phyloP scores from a whole-genome alignment of 2,888 invertebrate species.

The Torymus auratus region DNA sequence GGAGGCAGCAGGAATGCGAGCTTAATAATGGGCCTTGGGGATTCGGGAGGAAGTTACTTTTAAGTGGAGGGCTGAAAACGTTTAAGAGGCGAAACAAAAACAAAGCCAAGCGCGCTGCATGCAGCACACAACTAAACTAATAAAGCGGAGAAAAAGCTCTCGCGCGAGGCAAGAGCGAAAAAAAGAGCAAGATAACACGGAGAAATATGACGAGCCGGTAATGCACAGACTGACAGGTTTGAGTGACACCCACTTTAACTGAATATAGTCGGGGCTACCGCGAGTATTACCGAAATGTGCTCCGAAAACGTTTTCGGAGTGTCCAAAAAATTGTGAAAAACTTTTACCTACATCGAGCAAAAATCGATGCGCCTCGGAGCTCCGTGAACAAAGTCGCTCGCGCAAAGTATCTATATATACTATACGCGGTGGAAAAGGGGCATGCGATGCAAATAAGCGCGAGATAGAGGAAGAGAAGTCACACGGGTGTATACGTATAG shows the following conservation, averaged over 20 bases:
- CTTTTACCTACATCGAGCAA: too few species aligned
- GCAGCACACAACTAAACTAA: not conserved
- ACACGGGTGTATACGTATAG: not conserved
- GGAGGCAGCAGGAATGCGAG: too few species aligned
- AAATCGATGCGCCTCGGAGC: too few species aligned
- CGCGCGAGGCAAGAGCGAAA: too few species aligned
- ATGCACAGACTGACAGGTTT: slow-evolving; percentile 8
- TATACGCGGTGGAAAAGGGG: too few species aligned
- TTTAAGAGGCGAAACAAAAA: not conserved
- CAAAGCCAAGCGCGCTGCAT: too few species aligned
- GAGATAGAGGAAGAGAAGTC: not conserved
- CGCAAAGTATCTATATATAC: slow-evolving; percentile 13
- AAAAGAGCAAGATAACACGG: too few species aligned
- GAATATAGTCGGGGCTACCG: not conserved
- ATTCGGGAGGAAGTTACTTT: not conserved
- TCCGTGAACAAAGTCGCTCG: not conserved
- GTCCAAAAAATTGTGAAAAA: not conserved
- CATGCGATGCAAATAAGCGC: not conserved
- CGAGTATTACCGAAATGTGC: not conserved
- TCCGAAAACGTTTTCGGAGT: slow-evolving; percentile 5
- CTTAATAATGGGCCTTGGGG: not conserved
- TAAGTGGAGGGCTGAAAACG: not conserved
- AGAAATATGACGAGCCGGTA: too few species aligned
- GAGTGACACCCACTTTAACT: slow-evolving; percentile 32
- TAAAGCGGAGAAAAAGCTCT: too few species aligned